Conservation (phyloP, 2,797 vertebrate genomes). For the Denticeps clupeoides region DNA sequence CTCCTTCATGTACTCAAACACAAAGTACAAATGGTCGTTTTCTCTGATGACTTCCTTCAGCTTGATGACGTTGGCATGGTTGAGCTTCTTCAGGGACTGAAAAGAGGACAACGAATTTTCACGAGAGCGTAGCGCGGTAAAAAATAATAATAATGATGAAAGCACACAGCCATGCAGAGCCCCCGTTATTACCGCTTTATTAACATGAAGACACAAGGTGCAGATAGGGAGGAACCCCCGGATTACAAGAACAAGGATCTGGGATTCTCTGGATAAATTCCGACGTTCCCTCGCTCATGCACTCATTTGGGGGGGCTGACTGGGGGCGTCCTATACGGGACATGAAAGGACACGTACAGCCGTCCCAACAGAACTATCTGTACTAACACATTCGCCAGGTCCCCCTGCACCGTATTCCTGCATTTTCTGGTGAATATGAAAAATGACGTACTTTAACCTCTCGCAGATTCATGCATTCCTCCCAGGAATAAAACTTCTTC, state of each 20-base stretch:
- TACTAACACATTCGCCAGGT: too few species aligned
- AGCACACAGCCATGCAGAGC: background rate
- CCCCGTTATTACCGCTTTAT: too few species aligned
- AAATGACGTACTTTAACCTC: conserved; percentile 79
- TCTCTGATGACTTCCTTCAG: conserved; percentile 96
- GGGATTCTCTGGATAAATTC: too few species aligned
- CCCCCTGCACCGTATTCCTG: too few species aligned
- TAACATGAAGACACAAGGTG: too few species aligned
- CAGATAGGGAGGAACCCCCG: too few species aligned
- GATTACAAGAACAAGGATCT: too few species aligned
- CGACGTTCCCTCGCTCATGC: too few species aligned
- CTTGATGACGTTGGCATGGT: conserved; percentile 95
- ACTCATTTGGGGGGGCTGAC: too few species aligned
- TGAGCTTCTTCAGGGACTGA: conserved; percentile 95
- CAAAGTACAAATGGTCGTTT: conserved; percentile 95
- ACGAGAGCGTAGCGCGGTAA: background rate
- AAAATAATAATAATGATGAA: background rate
- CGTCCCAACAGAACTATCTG: too few species aligned
- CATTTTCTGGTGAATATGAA: background rate
- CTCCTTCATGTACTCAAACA: conserved; percentile 99
- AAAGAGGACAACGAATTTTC: conserved; percentile 21
- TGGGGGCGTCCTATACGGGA: too few species aligned
- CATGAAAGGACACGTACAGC: too few species aligned
- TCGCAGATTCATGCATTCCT: conserved; percentile 94
- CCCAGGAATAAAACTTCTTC: conserved; percentile 96